Evolutionary conservation across 2,888 invertebrate genomes (phyloP).

Genomic region (Autographa pulchrina): DNA sequence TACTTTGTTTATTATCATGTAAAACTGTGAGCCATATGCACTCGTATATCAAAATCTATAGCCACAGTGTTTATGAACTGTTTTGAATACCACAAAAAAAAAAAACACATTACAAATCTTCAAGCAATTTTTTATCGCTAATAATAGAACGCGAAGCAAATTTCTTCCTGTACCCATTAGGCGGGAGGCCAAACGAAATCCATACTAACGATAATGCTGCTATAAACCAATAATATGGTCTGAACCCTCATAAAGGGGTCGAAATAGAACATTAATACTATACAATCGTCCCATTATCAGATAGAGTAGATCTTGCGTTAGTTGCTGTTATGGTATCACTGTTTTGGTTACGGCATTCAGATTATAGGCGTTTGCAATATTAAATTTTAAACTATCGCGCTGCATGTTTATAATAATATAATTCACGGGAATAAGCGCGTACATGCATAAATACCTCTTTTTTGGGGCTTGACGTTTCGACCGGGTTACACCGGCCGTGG

Average conservation of each 20-base stretch:
- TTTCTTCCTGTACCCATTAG: conserved; percentile 33
- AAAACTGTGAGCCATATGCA: no score
- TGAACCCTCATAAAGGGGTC: conserved; percentile 40
- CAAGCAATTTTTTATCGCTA: background rate
- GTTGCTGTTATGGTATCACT: conserved; percentile 17
- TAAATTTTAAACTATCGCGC: no score
- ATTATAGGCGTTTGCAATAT: no score
- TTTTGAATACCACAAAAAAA: no score
- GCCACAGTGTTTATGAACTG: no score
- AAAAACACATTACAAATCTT: background rate
- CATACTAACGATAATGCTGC: conserved; percentile 48
- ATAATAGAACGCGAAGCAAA: conserved; percentile 17
- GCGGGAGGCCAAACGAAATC: conserved; percentile 40
- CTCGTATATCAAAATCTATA: no score
- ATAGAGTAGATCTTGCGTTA: conserved; percentile 35
- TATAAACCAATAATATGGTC: conserved; percentile 49
- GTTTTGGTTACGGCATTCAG: conserved; percentile 18
- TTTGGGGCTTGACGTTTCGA: no score
- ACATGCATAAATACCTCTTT: no score
- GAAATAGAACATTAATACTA: conserved; percentile 42
- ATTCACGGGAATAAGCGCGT: no score
- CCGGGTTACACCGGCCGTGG: no score
- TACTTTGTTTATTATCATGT: no score
- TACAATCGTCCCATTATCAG: conserved; percentile 42
- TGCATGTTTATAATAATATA: no score